Conservation (phyloP, 2,113 vertebrate species). For the Ailurus styani region DNA sequence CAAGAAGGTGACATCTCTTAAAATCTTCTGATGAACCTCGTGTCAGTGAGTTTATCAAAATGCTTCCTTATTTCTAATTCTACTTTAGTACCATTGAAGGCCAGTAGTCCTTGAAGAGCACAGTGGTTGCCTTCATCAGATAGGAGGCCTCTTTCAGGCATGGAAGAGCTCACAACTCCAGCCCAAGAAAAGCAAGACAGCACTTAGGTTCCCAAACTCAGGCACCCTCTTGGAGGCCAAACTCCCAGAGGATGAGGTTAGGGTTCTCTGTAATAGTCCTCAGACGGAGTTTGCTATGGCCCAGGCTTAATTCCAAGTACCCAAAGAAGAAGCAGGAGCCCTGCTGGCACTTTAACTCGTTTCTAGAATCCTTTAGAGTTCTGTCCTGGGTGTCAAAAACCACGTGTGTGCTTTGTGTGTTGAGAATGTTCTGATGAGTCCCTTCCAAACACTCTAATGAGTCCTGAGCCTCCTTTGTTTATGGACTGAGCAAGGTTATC, state of each 20-base stretch:
- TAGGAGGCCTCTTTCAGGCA: not conserved
- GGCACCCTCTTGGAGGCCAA: not conserved
- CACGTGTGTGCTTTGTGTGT: not conserved
- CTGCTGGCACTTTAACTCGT: not conserved
- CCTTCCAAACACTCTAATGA: not conserved
- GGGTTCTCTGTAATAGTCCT: not conserved
- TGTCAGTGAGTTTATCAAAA: not conserved
- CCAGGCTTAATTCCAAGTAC: not conserved
- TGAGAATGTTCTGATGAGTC: not conserved
- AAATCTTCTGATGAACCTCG: not conserved
- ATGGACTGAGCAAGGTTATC: not conserved
- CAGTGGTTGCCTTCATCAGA: not conserved
- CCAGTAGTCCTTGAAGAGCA: not conserved
- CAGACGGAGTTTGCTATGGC: not conserved
- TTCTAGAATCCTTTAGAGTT: not conserved
- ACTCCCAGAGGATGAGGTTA: not conserved
- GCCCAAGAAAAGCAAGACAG: too few relatives aligned
- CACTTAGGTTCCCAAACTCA: not conserved
- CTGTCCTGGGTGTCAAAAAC: not conserved
- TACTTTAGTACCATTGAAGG: not conserved
- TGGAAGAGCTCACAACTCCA: not conserved
- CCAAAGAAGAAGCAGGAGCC: not conserved
- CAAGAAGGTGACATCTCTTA: not conserved
- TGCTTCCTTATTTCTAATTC: not conserved
- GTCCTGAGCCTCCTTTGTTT: not conserved